phyloP scores from a whole-genome alignment of 2,113 vertebrate genomes.

The Campylomormyrus tamandua region DNA sequence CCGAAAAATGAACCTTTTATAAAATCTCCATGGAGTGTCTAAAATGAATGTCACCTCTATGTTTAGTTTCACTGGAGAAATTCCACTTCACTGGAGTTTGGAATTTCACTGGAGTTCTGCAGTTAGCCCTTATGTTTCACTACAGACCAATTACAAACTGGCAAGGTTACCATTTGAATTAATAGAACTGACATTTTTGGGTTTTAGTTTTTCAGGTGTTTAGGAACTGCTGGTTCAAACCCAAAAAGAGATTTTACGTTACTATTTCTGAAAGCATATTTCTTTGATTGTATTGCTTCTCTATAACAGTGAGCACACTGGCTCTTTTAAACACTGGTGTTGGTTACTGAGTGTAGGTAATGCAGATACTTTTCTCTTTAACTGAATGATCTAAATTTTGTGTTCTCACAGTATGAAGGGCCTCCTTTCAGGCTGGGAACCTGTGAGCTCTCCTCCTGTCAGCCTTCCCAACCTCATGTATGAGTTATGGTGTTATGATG shows the following conservation, averaged over 20 bases:
- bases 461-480: neutral
- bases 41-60: neutral
- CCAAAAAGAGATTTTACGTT: neutral
- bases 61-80: neutral
- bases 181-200: neutral
- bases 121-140: neutral
- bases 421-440: neutral
- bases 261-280: neutral
- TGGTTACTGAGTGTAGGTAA: neutral
- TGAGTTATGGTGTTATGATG: neutral
- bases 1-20: slow-evolving; percentile 7
- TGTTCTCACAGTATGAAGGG: neutral
- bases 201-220: neutral
- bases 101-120: neutral
- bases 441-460: neutral
- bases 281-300: neutral
- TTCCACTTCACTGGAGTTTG: neutral
- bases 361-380: neutral
- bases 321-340: neutral
- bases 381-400: neutral
- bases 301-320: neutral
- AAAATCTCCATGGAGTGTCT: neutral
- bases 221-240: neutral
- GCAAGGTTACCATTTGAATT: neutral
- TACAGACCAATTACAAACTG: neutral